Base-by-base conservation (phyloP, 1,140 invertebrate species). In the Rhynchophorus ferrugineus region DNA sequence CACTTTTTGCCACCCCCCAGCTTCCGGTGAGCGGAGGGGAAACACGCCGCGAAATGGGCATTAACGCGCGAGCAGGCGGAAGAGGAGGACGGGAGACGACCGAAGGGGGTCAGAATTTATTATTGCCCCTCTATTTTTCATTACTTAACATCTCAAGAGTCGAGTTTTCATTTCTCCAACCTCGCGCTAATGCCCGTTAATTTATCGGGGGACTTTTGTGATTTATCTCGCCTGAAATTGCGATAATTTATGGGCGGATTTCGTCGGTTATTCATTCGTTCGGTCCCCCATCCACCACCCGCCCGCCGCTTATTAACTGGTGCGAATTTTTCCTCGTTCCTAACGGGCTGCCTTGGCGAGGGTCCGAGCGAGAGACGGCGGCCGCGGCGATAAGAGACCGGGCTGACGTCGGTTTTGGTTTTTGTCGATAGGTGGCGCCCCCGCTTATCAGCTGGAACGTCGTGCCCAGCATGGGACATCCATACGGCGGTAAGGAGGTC, bases 381-480 rank as follows among this genome's bases (percentile, higher is more conserved):
- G n/a, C n/a, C n/a, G n/a, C n/a, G n/a, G n/a, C n/a, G n/a, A n/a
- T n/a, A n/a, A n/a, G n/a, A n/a, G n/a, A n/a, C 24, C n/a, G 11
- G 42, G 11, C 3, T 20, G 19, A n/a, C n/a, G n/a, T n/a, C n/a
- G n/a, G n/a, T n/a, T n/a, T n/a, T n/a, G n/a, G n/a, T n/a, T n/a
- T n/a, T n/a, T n/a, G n/a, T n/a, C n/a, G n/a, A n/a, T 64, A 79
- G 78, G 70, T 76, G 62, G 71, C 76, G 41, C 73, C 76, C 34
- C 78, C 78, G 41, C 61, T 75, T 19, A 72, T 79, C 20, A 71
- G 70, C 54, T 81, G 79, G 79, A 81, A 81, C 60, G 78, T 81
- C 24, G 76, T 76, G 5, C 79, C 79, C 1, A 78, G 76, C 53
- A 79, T 79, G 78, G 76, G 73, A 52, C 75, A 78, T 47, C 66